phyloP scores from a whole-genome alignment of 2,113 vertebrate species.

The Albula glossodonta region DNA sequence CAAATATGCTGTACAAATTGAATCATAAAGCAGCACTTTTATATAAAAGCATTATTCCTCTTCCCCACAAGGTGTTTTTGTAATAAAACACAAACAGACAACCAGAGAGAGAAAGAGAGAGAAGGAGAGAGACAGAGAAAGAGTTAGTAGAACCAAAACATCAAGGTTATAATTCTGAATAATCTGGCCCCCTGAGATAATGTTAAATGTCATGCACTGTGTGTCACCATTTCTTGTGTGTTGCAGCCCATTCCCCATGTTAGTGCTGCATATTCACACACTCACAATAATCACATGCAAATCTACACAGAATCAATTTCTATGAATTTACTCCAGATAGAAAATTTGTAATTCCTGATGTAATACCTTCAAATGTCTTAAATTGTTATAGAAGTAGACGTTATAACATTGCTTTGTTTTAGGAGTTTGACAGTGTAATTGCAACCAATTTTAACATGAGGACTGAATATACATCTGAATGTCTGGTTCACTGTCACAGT shows the following conservation, averaged over 20 bases:
- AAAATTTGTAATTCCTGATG: too few species aligned
- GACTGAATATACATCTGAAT: not conserved
- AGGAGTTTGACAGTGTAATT: too few species aligned
- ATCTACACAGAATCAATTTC: too few species aligned
- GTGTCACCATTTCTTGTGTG: too few species aligned
- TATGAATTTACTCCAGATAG: too few species aligned
- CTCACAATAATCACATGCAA: not conserved
- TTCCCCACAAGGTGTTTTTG: not conserved
- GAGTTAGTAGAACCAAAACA: not conserved
- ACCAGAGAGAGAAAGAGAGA: not conserved
- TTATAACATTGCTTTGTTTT: too few species aligned
- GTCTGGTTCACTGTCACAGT: not conserved
- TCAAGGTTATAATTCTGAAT: slow-evolving; percentile 15
- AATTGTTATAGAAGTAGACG: too few species aligned
- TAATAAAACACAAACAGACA: not conserved
- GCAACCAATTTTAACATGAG: too few species aligned
- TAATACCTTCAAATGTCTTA: too few species aligned
- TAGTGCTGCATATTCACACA: not conserved
- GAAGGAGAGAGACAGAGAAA: not conserved
- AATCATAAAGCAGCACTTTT: slow-evolving; percentile 55
- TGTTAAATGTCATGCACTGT: too few species aligned
- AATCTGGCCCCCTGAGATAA: not conserved
- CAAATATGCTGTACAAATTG: slow-evolving; percentile 66
- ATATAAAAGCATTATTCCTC: slow-evolving; percentile 36
- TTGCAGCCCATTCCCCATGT: too few species aligned